Conservation (phyloP, 2,797 vertebrate genomes). For the Basileuterus tristriatus region DNA sequence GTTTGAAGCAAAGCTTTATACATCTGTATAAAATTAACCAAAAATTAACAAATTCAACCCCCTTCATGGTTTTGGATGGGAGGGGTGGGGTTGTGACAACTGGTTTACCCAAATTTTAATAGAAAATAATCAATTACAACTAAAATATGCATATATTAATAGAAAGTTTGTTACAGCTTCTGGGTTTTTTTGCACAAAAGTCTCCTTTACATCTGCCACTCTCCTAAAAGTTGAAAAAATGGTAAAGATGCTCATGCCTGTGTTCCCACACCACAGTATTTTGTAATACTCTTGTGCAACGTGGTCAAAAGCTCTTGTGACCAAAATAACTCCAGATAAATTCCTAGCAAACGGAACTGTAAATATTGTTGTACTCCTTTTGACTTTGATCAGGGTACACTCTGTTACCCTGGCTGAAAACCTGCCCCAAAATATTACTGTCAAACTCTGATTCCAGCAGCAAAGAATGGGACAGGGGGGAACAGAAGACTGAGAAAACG, state of each 20-base stretch:
- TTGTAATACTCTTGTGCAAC: not conserved
- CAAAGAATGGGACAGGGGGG: fast-evolving
- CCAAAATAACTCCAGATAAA: slow-evolving; percentile 1
- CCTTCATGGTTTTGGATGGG: not conserved
- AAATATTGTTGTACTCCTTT: not conserved
- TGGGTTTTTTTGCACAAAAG: not conserved
- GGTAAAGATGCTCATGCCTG: not conserved
- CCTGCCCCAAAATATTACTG: not conserved
- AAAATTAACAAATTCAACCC: not conserved
- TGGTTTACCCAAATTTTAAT: not conserved
- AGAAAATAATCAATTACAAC: not conserved
- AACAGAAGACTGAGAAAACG: not conserved
- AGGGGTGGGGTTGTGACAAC: not conserved
- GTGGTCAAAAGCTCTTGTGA: not conserved
- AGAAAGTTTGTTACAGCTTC: not conserved
- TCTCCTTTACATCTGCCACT: not conserved
- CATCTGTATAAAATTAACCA: not conserved
- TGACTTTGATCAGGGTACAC: not conserved
- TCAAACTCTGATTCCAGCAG: not conserved
- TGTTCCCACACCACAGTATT: not conserved
- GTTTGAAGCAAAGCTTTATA: not conserved
- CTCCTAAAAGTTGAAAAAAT: not conserved
- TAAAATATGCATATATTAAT: not conserved
- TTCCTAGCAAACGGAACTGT: not conserved
- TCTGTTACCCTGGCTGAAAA: not conserved